Evolutionary conservation across 2,888 invertebrate species (phyloP).

Genomic region (Athetis lepigone): DNA sequence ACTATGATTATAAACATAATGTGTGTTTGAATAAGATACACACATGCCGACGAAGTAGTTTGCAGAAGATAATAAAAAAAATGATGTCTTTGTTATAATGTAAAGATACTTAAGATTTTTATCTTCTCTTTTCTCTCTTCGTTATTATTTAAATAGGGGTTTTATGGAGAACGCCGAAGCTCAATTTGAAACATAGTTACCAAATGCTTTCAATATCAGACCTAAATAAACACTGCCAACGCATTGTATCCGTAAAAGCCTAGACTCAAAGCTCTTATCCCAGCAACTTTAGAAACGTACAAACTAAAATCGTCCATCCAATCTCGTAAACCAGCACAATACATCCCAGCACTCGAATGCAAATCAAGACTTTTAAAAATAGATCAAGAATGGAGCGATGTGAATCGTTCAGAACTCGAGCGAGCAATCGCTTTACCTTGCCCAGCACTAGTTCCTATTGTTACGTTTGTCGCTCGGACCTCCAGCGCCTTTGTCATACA

Average conservation of each 20-base stretch:
- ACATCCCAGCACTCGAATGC: slow-evolving; percentile 24
- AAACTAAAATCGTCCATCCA: slow-evolving; percentile 12
- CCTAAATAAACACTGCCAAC: neutral
- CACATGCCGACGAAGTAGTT: no score
- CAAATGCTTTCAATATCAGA: no score
- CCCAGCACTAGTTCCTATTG: slow-evolving; percentile 60
- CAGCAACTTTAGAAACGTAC: neutral
- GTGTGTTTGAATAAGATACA: no score
- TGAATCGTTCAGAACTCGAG: slow-evolving; percentile 43
- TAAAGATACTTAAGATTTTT: no score
- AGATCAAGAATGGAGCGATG: slow-evolving; percentile 47
- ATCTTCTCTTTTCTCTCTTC: no score
- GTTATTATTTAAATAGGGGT: no score
- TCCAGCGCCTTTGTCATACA: slow-evolving; percentile 64
- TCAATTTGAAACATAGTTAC: no score
- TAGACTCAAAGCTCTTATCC: neutral
- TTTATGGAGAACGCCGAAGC: no score
- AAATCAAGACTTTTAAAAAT: slow-evolving; percentile 48
- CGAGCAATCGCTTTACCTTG: slow-evolving; percentile 41
- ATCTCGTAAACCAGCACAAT: slow-evolving; percentile 27
- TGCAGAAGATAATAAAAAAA: no score
- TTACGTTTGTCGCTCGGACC: slow-evolving; percentile 64
- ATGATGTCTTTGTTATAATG: no score
- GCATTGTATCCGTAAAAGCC: neutral
- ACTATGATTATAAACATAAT: no score